Base-by-base conservation (phyloP, 2,113 vertebrate genomes). In the Globicephala melas region DNA sequence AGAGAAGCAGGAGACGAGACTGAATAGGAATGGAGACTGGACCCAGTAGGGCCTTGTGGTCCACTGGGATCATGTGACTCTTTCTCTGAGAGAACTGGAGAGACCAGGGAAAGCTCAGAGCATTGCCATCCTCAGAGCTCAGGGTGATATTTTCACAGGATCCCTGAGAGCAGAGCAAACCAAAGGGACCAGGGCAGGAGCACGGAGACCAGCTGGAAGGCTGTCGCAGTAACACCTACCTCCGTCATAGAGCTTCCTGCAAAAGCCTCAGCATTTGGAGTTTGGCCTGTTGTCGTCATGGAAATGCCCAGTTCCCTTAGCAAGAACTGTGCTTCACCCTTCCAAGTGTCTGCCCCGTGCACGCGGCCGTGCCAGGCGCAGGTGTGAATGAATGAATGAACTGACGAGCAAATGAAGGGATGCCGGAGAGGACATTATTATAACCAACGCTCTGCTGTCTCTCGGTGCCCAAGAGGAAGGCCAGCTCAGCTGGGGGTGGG, bases 311-410 rank as follows among this genome's bases (percentile, higher is more conserved):
- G 2, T 44, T 33, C 50, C 88, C 74, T 20, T 0, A 28, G 38
- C 14, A 47, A 88, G 44, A 21, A 1, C 36, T 0, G 18, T 0
- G 36, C 60, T 14, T n/a, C 2, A 5, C 26, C 8, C 28, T 18
- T 33, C 47, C 1, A 12, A n/a, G 33, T 5, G 76, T n/a, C 20
- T 79, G 76, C 18, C 47, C 1, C 0, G 58, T 0, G 41, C 80
- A 4, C 0, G 1, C 3, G 3, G 0, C 10, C 4, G 20, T 0
- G 4, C 5, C 71, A 3, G 53, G 31, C 21, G 2, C 8, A 1
- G 13, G 28, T 10, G 11, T 31, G 70, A 50, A 33, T 36, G 70
- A 50, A 47, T 23, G 58, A 33, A 21, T 4, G 26, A 4, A 38
- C 71, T 31, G 25, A n/a, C 1, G 41, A 6, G 20, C 8, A 36